Percentiles rank a stretch among this genome's conserved stretches.
These are phyloP conservation scores for Heteromurus nitidus DNA, from an alignment of 2,888 invertebrate species.

Conservation along the genomic window DNA sequence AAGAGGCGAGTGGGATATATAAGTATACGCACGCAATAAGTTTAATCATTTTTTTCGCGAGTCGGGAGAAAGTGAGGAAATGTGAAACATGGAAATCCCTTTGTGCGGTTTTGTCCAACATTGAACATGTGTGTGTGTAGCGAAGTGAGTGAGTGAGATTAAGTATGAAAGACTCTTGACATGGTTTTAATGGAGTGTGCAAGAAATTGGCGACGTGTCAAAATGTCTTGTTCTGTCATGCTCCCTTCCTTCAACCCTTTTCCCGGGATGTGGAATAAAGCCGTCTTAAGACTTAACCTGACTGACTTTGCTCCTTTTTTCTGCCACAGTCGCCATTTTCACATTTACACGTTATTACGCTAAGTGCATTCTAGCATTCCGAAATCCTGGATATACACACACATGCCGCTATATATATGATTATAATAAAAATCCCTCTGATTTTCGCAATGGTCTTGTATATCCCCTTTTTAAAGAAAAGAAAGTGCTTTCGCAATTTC, in stretches of 20 bases:
- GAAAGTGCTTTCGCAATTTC: too few species aligned
- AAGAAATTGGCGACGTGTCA: slow-evolving; percentile 67
- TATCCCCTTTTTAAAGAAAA: too few species aligned
- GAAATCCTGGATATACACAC: background rate
- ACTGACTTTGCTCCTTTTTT: background rate
- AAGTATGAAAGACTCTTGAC: slow-evolving; percentile 62
- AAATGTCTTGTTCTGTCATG: slow-evolving; percentile 62
- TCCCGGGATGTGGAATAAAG: background rate
- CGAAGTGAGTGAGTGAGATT: slow-evolving; percentile 49
- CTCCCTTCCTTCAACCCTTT: slow-evolving; percentile 23
- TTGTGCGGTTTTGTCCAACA: slow-evolving; percentile 26
- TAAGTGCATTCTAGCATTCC: too few species aligned
- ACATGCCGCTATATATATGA: too few species aligned
- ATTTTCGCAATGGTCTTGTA: too few species aligned
- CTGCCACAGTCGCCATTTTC: too few species aligned
- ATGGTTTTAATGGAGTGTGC: slow-evolving; percentile 66
- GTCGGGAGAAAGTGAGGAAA: background rate
- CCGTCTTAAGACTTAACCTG: background rate
- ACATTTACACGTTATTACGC: background rate
- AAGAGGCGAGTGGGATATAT: too few species aligned
- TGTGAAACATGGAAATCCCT: slow-evolving; percentile 6
- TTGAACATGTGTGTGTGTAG: slow-evolving; percentile 2
- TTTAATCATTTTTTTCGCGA: too few species aligned
- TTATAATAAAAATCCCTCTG: too few species aligned
- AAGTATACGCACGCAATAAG: too few species aligned